phyloP scores from a whole-genome alignment of 37 sponge, comb jelly and placozoan species.

The Oscarella lobularis region DNA sequence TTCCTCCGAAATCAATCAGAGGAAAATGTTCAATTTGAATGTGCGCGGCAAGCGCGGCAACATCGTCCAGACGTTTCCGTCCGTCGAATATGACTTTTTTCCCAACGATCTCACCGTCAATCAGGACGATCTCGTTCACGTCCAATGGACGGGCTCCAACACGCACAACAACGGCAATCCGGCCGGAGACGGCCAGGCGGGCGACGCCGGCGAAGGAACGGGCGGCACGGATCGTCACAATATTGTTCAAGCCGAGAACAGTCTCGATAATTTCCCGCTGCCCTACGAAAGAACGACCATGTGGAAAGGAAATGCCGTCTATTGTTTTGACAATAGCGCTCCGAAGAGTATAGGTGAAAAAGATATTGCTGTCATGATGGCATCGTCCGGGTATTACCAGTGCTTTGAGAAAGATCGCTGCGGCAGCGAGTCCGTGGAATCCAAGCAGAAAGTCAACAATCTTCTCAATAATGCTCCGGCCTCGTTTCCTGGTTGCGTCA shows the following conservation, averaged over 20 bases:
- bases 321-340: neutral
- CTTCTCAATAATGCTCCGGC: slow-evolving; percentile 86
- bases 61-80: slow-evolving; percentile 96
- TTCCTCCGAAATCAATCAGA: slow-evolving; percentile 65
- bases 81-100: slow-evolving; percentile 99
- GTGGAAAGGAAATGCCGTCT: slow-evolving; percentile 32
- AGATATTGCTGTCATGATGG: slow-evolving; percentile 36
- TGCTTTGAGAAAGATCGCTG: slow-evolving; percentile 19
- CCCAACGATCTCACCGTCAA: slow-evolving; percentile 49
- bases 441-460: slow-evolving; percentile 30
- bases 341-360: slow-evolving; percentile 1
- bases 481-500: slow-evolving; percentile 73
- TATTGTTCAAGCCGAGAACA: slow-evolving; percentile 50
- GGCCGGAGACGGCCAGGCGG: slow-evolving; percentile 96
- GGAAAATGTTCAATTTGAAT: slow-evolving; percentile 83
- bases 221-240: slow-evolving; percentile 91
- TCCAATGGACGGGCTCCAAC: slow-evolving; percentile 92
- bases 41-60: slow-evolving; percentile 97
- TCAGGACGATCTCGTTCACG: slow-evolving; percentile 53
- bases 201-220: slow-evolving; percentile 97
- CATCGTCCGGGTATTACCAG: slow-evolving; percentile 67
- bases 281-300: slow-evolving; percentile 65
- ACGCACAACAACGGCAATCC: slow-evolving; percentile 90
- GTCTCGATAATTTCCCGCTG: slow-evolving; percentile 70
- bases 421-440: slow-evolving; percentile 27